phyloP scores from a whole-genome alignment of 2,113 vertebrate genomes.

The Haliaeetus leucogaster region DNA sequence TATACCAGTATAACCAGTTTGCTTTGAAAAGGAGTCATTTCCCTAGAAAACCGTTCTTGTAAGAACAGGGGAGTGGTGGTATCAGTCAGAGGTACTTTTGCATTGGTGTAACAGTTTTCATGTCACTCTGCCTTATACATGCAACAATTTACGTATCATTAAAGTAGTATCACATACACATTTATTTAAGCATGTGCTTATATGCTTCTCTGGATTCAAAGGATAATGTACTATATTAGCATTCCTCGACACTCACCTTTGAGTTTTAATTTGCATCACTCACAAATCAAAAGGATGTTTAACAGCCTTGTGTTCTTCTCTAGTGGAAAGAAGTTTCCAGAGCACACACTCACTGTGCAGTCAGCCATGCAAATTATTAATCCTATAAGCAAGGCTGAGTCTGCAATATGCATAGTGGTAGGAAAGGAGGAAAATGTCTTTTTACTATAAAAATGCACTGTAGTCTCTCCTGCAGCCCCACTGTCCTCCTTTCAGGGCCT shows the following conservation, averaged over 20 bases:
- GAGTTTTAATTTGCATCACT: neutral
- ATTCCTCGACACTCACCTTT: neutral
- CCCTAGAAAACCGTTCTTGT: neutral
- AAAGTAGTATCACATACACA: neutral
- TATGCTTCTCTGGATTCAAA: neutral
- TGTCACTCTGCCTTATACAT: neutral
- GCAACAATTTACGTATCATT: neutral
- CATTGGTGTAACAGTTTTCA: neutral
- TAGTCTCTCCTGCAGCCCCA: neutral
- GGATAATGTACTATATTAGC: neutral
- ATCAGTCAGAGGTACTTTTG: neutral
- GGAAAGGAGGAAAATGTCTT: neutral
- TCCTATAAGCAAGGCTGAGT: neutral
- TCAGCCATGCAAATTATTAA: neutral
- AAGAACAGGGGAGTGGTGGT: neutral
- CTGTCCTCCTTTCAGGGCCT: neutral
- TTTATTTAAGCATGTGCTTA: neutral
- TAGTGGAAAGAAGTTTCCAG: neutral
- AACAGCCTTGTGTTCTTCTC: neutral
- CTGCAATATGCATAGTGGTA: neutral
- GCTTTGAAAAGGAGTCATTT: neutral
- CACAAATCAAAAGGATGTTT: neutral
- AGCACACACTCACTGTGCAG: neutral
- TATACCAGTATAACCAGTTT: neutral
- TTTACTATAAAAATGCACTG: neutral